These are phyloP conservation scores for Galerucella pusilla DNA, from an alignment of 2,888 invertebrate genomes.

Conservation along the genomic window DNA sequence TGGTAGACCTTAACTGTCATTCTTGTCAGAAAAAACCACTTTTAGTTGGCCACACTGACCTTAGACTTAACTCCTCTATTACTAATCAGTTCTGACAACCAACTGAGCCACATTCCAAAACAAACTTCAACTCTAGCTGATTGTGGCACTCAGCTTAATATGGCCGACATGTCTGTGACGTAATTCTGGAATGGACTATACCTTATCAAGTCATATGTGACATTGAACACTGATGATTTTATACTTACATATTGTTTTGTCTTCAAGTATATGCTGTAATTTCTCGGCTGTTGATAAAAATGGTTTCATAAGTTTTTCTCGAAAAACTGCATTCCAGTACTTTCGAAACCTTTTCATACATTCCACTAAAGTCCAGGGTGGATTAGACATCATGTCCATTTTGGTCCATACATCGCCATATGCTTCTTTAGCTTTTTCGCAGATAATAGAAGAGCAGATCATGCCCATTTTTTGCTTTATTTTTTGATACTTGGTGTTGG, in stretches of 20 bases:
- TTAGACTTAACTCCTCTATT: too few species aligned
- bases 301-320: slow-evolving; percentile 61
- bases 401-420: slow-evolving; percentile 69
- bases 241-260: slow-evolving; percentile 48
- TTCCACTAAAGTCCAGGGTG: slow-evolving; percentile 68
- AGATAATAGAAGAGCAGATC: slow-evolving; percentile 59
- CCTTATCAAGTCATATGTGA: too few species aligned
- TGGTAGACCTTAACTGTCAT: too few species aligned
- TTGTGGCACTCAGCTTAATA: too few species aligned
- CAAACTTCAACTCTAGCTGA: too few species aligned
- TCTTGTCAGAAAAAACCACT: too few species aligned
- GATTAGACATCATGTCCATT: slow-evolving; percentile 65
- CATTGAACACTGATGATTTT: neutral
- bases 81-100: too few species aligned
- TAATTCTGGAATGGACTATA: too few species aligned
- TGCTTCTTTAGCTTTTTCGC: slow-evolving; percentile 70
- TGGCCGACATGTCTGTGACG: too few species aligned
- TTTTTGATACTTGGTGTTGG: slow-evolving; percentile 46
- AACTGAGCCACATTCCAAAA: too few species aligned
- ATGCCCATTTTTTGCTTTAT: slow-evolving; percentile 53
- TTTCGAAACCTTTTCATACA: slow-evolving; percentile 68
- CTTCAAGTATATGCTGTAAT: slow-evolving; percentile 48
- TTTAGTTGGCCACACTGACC: too few species aligned
- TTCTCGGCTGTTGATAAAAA: slow-evolving; percentile 55
- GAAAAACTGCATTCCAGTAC: slow-evolving; percentile 73